Evolutionary conservation across 2,113 vertebrate species (phyloP).

Genomic region (Pelusios castaneus): DNA sequence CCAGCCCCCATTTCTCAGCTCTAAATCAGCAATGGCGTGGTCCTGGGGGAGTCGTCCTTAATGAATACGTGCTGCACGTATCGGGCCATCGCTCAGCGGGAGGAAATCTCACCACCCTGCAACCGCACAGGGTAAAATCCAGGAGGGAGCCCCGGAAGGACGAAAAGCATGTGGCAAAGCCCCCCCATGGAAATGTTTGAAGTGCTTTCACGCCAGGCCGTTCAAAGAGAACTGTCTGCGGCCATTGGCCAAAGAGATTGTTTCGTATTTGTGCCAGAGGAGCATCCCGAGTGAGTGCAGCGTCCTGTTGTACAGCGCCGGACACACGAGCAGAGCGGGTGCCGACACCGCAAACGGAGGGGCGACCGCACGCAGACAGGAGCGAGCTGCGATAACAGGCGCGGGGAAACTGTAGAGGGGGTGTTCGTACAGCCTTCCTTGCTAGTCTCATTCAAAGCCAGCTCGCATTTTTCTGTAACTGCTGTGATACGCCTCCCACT

Average conservation of each 20-base stretch:
- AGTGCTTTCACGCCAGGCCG: neutral
- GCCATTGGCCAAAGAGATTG: neutral
- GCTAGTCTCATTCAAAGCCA: neutral
- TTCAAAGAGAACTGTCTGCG: neutral
- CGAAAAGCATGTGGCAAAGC: neutral
- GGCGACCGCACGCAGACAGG: rapidly evolving
- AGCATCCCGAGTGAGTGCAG: neutral
- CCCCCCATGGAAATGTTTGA: neutral
- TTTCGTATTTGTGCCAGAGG: neutral
- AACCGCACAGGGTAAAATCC: neutral
- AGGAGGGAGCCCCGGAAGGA: neutral
- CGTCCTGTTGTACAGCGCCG: neutral
- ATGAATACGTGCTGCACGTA: constrained; percentile 43
- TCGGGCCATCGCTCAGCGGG: constrained; percentile 19
- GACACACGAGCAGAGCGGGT: neutral
- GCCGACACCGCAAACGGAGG: neutral
- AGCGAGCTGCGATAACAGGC: neutral
- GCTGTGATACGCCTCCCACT: neutral
- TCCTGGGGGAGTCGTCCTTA: constrained; percentile 41
- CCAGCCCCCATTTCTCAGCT: constrained; percentile 1
- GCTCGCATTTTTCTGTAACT: neutral
- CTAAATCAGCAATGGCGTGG: constrained; percentile 54
- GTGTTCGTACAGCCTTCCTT: neutral
- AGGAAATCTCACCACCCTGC: neutral
- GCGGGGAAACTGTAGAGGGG: neutral